phyloP scores from a whole-genome alignment of 2,888 invertebrate species.

The Acronicta alni region DNA sequence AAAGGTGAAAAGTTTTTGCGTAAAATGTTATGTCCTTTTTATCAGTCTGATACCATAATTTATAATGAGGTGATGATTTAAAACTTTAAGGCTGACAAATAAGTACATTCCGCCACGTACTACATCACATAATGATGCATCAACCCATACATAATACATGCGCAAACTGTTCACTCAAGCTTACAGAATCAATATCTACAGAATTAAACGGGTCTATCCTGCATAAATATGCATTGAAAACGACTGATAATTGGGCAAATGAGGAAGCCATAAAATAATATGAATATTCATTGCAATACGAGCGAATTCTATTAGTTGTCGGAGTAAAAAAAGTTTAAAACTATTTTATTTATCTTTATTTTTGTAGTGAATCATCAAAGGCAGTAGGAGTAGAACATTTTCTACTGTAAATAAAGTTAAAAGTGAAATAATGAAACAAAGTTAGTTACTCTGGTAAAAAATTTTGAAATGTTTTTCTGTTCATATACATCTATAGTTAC shows the following conservation, averaged over 20 bases:
- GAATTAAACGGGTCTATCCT: constrained; percentile 31
- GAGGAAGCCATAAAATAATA: constrained; percentile 62
- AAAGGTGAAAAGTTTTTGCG: too few relatives aligned
- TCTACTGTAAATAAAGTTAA: too few relatives aligned
- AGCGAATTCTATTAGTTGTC: constrained; percentile 20
- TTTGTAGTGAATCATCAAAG: neutral
- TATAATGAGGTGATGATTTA: too few relatives aligned
- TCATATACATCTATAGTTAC: neutral
- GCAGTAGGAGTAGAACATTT: too few relatives aligned
- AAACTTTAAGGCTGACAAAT: neutral
- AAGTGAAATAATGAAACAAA: too few relatives aligned
- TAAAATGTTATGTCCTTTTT: too few relatives aligned
- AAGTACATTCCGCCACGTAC: too few relatives aligned
- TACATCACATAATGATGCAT: neutral
- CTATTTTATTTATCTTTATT: constrained; percentile 6
- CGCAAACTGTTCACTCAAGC: constrained; percentile 26
- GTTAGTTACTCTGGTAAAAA: too few relatives aligned
- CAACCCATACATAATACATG: neutral
- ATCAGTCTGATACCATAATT: too few relatives aligned
- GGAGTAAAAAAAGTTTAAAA: constrained; percentile 10
- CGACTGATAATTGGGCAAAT: constrained; percentile 63
- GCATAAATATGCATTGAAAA: constrained; percentile 49
- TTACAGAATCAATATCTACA: constrained; percentile 28
- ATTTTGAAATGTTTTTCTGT: too few relatives aligned
- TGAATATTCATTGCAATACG: constrained; percentile 54